Evolutionary conservation across 2,888 invertebrate species (phyloP), one percentile per base, ranked within the genome.

Genomic region (Caprella mutica): DNA sequence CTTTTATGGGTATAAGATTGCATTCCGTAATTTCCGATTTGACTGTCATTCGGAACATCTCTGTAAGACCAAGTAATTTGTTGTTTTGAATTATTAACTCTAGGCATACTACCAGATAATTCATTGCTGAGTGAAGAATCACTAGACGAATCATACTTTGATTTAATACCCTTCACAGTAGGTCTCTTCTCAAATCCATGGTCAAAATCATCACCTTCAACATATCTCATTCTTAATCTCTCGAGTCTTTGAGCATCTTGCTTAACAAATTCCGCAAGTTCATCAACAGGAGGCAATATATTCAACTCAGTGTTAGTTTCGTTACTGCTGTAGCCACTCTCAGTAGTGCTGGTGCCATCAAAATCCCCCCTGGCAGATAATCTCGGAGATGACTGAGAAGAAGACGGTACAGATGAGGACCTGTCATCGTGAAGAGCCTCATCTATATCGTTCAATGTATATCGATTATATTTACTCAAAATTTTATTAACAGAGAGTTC

Each of bases 111-210:
- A n/a, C n/a, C n/a, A n/a, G n/a, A n/a, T n/a, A n/a, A n/a, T n/a
- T n/a, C n/a, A n/a, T n/a, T n/a, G n/a, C n/a, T n/a, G n/a, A n/a
- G n/a, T n/a, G n/a, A n/a, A n/a, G n/a, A n/a, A n/a, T n/a, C n/a
- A n/a, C n/a, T n/a, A n/a, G n/a, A n/a, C n/a, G n/a, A n/a, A 19
- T 85, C 85, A 65, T 87, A 83, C 65, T 86, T 81, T n/a, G 88
- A 85, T 70, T 89, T 89, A 64, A 91, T 89, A 0, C 90, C 89
- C 1, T 88, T 80, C 1, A 91, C 90, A 1, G 87, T 86, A 0
- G 90, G 90, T n/a, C 90, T 77, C 35, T 86, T 80, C 69, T 87
- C 86, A 72, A 91, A 90, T 1, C 90, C 90, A 68, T 90, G 89
- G 70, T 90, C 89, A 67, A 89, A 88, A 67, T 87, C 85, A 67